Conservation (phyloP, 2,797 vertebrate genomes). For the Antennarius maculatus region DNA sequence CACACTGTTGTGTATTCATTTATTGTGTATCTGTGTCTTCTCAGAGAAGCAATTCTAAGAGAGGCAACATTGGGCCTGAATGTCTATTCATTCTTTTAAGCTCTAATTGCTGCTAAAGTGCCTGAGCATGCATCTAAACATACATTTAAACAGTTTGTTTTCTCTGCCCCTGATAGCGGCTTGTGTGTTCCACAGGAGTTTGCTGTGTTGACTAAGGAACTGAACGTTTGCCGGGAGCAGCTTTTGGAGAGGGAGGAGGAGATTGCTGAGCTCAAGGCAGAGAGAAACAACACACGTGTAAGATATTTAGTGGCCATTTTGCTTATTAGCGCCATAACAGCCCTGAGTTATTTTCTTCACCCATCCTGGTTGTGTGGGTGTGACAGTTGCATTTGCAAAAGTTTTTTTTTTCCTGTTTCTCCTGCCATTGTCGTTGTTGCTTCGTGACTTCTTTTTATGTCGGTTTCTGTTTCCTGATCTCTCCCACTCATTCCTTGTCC, state of each 20-base stretch:
- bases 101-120: conserved; percentile 8
- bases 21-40: not conserved
- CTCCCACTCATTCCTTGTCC: conserved; percentile 32
- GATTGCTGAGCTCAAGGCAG: conserved; percentile 91
- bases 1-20: not conserved
- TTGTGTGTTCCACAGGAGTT: conserved; percentile 86
- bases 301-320: conserved; percentile 78
- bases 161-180: conserved; percentile 55
- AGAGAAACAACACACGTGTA: conserved; percentile 91
- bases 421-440: conserved; percentile 10
- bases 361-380: conserved; percentile 60
- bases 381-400: conserved; percentile 53
- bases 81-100: conserved; percentile 25
- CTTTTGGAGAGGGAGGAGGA: conserved; percentile 92
- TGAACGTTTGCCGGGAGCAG: conserved; percentile 92
- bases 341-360: conserved; percentile 61
- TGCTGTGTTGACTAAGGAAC: conserved; percentile 91
- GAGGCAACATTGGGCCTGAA: not conserved
- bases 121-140: conserved; percentile 21
- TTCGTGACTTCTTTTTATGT: conserved; percentile 37
- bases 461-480: conserved; percentile 42
- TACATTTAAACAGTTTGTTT: conserved; percentile 58
- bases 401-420: conserved; percentile 22
- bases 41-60: not conserved
- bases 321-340: conserved; percentile 67